A percentile compares a stretch with the other conserved stretches of the same genome.
phyloP scores from a whole-genome alignment of 2,888 invertebrate genomes.

The Eupithecia dodoneata region DNA sequence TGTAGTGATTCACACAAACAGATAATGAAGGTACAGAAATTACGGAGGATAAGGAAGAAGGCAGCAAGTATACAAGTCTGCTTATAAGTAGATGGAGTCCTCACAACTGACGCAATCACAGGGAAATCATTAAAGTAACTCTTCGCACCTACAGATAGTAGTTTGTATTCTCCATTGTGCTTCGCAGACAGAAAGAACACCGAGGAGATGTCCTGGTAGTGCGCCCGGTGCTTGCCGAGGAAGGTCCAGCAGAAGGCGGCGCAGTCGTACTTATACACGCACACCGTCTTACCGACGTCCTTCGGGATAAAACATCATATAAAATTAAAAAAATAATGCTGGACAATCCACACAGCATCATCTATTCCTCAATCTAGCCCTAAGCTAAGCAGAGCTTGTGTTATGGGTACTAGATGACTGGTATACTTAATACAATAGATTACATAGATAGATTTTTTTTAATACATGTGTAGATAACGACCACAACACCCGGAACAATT shows the following conservation, averaged over 20 bases:
- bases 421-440: too few species aligned
- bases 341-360: too few species aligned
- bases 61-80: not conserved
- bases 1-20: not conserved
- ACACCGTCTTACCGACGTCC: slow-evolving; percentile 82
- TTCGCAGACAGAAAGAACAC: slow-evolving; percentile 81
- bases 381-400: too few species aligned
- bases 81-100: not conserved
- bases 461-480: too few species aligned
- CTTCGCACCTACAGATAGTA: slow-evolving; percentile 76
- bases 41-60: not conserved
- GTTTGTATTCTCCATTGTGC: slow-evolving; percentile 67
- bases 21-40: not conserved
- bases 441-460: too few species aligned
- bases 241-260: slow-evolving; percentile 75
- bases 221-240: slow-evolving; percentile 85
- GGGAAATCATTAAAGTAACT: not conserved
- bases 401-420: too few species aligned
- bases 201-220: slow-evolving; percentile 83
- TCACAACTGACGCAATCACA: not conserved
- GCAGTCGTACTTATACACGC: slow-evolving; percentile 75
- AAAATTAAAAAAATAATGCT: too few species aligned
- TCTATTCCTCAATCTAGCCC: too few species aligned
- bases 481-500: too few species aligned
- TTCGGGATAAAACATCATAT: slow-evolving; percentile 51